phyloP scores from a whole-genome alignment of 2,888 invertebrate genomes.

The Mystacides longicornis region DNA sequence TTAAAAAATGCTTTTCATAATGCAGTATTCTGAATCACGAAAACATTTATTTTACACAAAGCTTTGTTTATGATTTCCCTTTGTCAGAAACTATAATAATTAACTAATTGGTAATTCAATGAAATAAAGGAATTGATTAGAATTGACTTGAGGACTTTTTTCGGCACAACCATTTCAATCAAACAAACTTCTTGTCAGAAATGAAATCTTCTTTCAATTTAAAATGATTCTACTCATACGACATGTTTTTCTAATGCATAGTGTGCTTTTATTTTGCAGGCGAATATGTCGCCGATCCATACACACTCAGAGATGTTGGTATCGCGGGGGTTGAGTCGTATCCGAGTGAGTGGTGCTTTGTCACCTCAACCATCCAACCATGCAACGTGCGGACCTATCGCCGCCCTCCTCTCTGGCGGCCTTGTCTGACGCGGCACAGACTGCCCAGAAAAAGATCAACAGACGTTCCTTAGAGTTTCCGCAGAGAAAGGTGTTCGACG shows the following conservation, averaged over 20 bases:
- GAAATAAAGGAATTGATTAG: too few species aligned
- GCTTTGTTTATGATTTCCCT: too few species aligned
- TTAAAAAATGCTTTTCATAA: too few species aligned
- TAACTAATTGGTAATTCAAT: too few species aligned
- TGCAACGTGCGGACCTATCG: slow-evolving; percentile 21
- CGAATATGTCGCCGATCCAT: slow-evolving; percentile 13
- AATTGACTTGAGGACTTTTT: too few species aligned
- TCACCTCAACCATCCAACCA: neutral
- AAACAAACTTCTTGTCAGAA: too few species aligned
- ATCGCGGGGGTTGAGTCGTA: neutral
- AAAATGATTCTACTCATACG: too few species aligned
- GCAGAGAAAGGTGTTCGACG: slow-evolving; percentile 26
- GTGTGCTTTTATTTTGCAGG: slow-evolving; percentile 10
- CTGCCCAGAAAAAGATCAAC: slow-evolving; percentile 37
- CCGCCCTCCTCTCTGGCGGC: slow-evolving; percentile 16
- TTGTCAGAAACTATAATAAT: too few species aligned
- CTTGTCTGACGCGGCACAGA: slow-evolving; percentile 24
- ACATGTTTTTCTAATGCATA: neutral
- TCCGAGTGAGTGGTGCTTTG: neutral
- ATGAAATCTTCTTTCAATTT: too few species aligned
- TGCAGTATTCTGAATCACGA: too few species aligned
- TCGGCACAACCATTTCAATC: too few species aligned
- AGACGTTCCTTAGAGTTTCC: slow-evolving; percentile 46
- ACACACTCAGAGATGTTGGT: slow-evolving; percentile 12
- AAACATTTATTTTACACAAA: too few species aligned